These are phyloP conservation scores for Atta cephalotes DNA, from an alignment of 1,140 invertebrate species.

Conservation along the genomic window DNA sequence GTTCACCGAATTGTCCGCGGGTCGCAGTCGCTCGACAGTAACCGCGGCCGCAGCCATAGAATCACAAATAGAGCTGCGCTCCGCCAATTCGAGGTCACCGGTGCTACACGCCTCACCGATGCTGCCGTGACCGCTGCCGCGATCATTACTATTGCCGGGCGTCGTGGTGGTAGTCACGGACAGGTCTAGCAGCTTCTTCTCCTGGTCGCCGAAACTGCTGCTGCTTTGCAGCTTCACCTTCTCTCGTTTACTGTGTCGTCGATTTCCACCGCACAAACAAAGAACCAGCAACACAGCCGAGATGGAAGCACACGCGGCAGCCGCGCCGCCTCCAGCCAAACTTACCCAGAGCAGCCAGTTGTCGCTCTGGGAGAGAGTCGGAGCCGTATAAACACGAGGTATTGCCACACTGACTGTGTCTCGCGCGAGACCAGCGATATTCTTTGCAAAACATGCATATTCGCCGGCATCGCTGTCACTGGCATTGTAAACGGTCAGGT, in stretches of 20 bases:
- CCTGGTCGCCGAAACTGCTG: slow-evolving; percentile 93
- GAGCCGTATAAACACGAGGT: slow-evolving; percentile 89
- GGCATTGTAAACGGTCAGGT: slow-evolving; percentile 91
- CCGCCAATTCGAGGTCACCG: slow-evolving; percentile 85
- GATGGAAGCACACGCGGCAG: slow-evolving; percentile 85
- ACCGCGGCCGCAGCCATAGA: slow-evolving; percentile 89
- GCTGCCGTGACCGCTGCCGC: slow-evolving; percentile 84
- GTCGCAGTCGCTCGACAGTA: slow-evolving; percentile 90
- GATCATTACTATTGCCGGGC: slow-evolving; percentile 87
- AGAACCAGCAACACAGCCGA: slow-evolving; percentile 86
- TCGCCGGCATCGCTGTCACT: slow-evolving; percentile 92
- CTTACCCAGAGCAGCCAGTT: slow-evolving; percentile 88
- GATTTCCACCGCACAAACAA: slow-evolving; percentile 87
- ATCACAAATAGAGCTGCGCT: slow-evolving; percentile 85
- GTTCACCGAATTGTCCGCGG: slow-evolving; percentile 74
- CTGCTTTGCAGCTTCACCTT: slow-evolving; percentile 90
- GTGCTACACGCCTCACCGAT: slow-evolving; percentile 87
- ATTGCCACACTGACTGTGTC: slow-evolving; percentile 91
- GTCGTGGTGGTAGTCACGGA: slow-evolving; percentile 92
- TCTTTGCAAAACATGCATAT: slow-evolving; percentile 92
- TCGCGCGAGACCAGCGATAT: slow-evolving; percentile 90
- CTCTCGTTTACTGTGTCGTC: slow-evolving; percentile 86
- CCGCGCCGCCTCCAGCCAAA: slow-evolving; percentile 86
- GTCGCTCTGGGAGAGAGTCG: slow-evolving; percentile 88
- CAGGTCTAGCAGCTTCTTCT: slow-evolving; percentile 93